A percentile compares a stretch with the other conserved stretches of the same genome.
Evolutionary conservation across 2,797 vertebrate genomes (phyloP).

Genomic region (Chelon auratus): DNA sequence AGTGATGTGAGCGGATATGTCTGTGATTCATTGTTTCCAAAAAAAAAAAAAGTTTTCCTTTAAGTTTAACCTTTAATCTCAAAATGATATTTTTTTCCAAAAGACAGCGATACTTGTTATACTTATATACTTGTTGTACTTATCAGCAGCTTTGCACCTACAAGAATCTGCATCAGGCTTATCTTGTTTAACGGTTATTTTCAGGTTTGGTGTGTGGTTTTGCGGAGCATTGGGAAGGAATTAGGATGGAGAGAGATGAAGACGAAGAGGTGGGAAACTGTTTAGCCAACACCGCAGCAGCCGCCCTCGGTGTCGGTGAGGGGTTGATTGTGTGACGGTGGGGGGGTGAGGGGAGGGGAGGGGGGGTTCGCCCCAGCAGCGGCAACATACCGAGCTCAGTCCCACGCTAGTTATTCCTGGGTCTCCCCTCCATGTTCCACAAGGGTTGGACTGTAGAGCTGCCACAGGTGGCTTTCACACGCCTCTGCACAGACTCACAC

Average conservation of each 20-base stretch:
- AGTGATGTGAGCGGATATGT: background rate
- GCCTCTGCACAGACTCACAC: conserved; percentile 33
- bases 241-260: conserved; percentile 9
- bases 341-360: background rate
- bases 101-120: background rate
- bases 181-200: conserved; percentile 38
- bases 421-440: conserved; percentile 61
- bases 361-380: background rate
- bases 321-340: conserved; percentile 24
- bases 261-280: conserved; percentile 24
- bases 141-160: conserved; percentile 3
- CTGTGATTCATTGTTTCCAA: background rate
- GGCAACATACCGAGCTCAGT: conserved; percentile 40
- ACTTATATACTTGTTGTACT: too few relatives aligned
- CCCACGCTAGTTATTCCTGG: conserved; percentile 79
- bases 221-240: background rate
- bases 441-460: conserved; percentile 42
- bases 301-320: conserved; percentile 14
- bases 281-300: conserved; percentile 43
- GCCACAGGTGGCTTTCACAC: conserved; percentile 79
- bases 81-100: background rate
- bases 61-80: background rate
- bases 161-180: conserved; percentile 9
- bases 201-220: conserved; percentile 23
- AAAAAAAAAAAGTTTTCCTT: background rate